Evolutionary conservation across 1,140 invertebrate species (phyloP).

Genomic region (Arion vulgaris): DNA sequence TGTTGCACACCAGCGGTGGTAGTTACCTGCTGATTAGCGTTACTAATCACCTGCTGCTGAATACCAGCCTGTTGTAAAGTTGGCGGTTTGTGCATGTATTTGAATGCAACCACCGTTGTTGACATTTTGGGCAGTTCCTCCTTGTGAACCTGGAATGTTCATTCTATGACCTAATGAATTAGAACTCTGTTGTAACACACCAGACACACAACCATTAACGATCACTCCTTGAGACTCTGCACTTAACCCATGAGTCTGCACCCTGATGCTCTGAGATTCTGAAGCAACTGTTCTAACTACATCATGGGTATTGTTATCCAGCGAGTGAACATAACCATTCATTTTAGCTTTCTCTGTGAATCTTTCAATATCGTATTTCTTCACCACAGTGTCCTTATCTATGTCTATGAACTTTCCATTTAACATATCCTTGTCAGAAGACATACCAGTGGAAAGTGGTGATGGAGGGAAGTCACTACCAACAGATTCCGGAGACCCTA

Average conservation of each 20-base stretch:
- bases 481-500: conserved; percentile 43
- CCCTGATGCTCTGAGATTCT: conserved; percentile 9
- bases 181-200: neutral
- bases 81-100: neutral
- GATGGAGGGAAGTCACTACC: conserved; percentile 47
- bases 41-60: neutral
- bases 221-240: neutral
- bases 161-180: neutral
- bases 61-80: neutral
- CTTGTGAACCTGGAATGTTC: conserved; percentile 19
- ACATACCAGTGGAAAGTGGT: conserved; percentile 25
- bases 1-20: neutral
- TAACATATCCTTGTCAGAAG: conserved; percentile 8
- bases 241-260: neutral
- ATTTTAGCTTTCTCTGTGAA: conserved; percentile 46
- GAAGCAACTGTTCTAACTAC: neutral
- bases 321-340: conserved; percentile 50
- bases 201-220: conserved; percentile 14
- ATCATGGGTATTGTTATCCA: conserved; percentile 46
- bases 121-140: neutral
- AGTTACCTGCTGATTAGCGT: neutral
- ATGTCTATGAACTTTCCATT: conserved; percentile 21
- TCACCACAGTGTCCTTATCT: neutral
- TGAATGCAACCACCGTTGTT: neutral
- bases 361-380: conserved; percentile 31